These are phyloP conservation scores for Papilio aristodemus DNA, from an alignment of 1,140 invertebrate species.

Conservation along the genomic window DNA sequence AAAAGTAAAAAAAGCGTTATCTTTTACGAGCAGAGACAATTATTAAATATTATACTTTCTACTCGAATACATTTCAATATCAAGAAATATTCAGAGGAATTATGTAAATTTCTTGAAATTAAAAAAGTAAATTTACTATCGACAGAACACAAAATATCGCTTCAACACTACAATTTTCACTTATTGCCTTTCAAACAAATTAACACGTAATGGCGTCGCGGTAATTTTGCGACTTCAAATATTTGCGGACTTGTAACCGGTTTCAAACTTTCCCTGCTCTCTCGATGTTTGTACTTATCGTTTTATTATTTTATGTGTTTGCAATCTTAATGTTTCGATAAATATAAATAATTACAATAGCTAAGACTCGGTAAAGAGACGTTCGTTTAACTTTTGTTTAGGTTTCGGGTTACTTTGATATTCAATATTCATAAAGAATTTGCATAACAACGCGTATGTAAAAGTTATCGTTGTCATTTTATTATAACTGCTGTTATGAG, in stretches of 20 bases:
- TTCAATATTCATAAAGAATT: too few species aligned
- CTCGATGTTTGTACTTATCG: slow-evolving; percentile 11
- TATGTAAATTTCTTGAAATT: not conserved
- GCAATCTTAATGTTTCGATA: not conserved
- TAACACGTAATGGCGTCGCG: slow-evolving; percentile 20
- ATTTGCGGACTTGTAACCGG: slow-evolving; percentile 16
- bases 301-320: slow-evolving; percentile 5
- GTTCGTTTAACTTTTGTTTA: not conserved
- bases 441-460: too few species aligned
- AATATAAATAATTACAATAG: not conserved
- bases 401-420: not conserved
- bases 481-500: too few species aligned
- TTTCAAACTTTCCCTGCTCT: slow-evolving; percentile 25
- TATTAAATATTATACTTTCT: slow-evolving; percentile 17
- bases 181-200: slow-evolving; percentile 31
- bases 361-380: not conserved
- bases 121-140: slow-evolving; percentile 15
- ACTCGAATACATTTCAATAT: not conserved
- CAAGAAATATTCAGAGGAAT: not conserved
- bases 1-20: slow-evolving; percentile 4
- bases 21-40: not conserved
- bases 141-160: slow-evolving; percentile 2
- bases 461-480: too few species aligned
- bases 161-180: slow-evolving; percentile 18
- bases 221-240: slow-evolving; percentile 27